A percentile compares a stretch with the other conserved stretches of the same genome.
These are phyloP conservation scores for Otus sunia DNA, from an alignment of 2,113 vertebrate species.

Conservation along the genomic window DNA sequence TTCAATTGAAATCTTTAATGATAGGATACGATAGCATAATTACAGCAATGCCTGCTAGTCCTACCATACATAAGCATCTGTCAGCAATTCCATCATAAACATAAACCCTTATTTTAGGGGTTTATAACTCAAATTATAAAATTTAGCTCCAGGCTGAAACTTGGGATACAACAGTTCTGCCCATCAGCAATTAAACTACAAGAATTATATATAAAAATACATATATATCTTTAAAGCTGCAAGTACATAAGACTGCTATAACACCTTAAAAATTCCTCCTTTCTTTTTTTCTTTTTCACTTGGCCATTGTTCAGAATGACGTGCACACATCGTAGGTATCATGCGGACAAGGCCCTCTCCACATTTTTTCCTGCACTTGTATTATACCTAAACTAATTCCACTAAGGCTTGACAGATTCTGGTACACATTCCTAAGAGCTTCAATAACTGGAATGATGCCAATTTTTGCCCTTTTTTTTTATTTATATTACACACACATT, in stretches of 20 bases:
- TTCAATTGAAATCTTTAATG: slow-evolving; percentile 92
- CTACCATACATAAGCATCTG: slow-evolving; percentile 59
- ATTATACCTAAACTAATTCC: background rate
- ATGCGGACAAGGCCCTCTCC: background rate
- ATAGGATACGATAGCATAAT: slow-evolving; percentile 86
- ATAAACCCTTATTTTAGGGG: slow-evolving; percentile 49
- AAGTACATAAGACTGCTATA: background rate
- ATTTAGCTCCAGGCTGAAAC: slow-evolving; percentile 62
- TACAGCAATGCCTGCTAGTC: slow-evolving; percentile 68
- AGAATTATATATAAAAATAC: background rate
- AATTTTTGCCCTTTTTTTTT: background rate
- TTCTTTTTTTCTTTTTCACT: background rate
- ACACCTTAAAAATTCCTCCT: background rate
- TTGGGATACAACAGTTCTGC: slow-evolving; percentile 33
- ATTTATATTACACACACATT: background rate
- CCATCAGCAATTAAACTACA: slow-evolving; percentile 45
- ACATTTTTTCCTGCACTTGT: background rate
- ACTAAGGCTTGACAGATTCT: background rate
- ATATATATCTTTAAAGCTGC: background rate
- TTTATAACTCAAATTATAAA: slow-evolving; percentile 59
- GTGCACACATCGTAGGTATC: background rate
- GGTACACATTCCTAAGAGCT: background rate
- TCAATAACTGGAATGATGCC: background rate
- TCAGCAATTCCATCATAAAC: slow-evolving; percentile 66
- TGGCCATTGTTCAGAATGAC: background rate